These are phyloP conservation scores for Xenopus laevis DNA, from an alignment of 2,113 vertebrate genomes.

Conservation along the genomic window DNA sequence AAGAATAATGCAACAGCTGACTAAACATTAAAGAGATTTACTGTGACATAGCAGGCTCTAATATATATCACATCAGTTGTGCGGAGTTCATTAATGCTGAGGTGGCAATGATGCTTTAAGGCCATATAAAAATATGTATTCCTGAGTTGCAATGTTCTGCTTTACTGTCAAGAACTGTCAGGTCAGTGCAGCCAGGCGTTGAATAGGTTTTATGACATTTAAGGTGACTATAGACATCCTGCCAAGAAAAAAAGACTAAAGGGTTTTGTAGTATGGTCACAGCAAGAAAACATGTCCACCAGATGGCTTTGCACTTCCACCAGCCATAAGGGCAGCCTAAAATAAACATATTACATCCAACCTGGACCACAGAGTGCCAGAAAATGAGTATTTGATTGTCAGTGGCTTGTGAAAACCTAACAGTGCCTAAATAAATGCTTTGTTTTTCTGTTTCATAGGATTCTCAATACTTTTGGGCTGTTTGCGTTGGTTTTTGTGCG, in stretches of 20 bases:
- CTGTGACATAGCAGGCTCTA: slow-evolving; percentile 10
- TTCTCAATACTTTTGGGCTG: no score
- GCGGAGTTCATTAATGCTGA: slow-evolving; percentile 10
- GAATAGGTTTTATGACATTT: slow-evolving; percentile 16
- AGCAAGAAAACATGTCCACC: slow-evolving; percentile 13
- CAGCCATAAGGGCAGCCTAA: slow-evolving; percentile 8
- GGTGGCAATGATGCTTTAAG: slow-evolving; percentile 21
- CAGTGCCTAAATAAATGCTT: no score
- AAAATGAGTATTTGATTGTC: no score
- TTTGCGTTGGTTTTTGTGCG: no score
- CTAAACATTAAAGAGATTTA: slow-evolving; percentile 19
- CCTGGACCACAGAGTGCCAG: background rate
- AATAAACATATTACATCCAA: slow-evolving; percentile 10
- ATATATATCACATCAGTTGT: slow-evolving; percentile 9
- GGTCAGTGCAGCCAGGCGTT: slow-evolving; percentile 18
- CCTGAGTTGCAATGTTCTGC: background rate
- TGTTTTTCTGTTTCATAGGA: no score
- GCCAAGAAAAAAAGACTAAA: slow-evolving; percentile 10
- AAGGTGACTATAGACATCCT: slow-evolving; percentile 16
- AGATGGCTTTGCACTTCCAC: slow-evolving; percentile 21
- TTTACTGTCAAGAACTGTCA: background rate
- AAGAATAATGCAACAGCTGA: slow-evolving; percentile 7
- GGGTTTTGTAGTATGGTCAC: slow-evolving; percentile 25
- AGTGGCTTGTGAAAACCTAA: no score
- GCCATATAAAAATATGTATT: slow-evolving; percentile 1